These are phyloP conservation scores for Cheirogaleus medius DNA, from an alignment of 2,113 vertebrate genomes.

Conservation along the genomic window DNA sequence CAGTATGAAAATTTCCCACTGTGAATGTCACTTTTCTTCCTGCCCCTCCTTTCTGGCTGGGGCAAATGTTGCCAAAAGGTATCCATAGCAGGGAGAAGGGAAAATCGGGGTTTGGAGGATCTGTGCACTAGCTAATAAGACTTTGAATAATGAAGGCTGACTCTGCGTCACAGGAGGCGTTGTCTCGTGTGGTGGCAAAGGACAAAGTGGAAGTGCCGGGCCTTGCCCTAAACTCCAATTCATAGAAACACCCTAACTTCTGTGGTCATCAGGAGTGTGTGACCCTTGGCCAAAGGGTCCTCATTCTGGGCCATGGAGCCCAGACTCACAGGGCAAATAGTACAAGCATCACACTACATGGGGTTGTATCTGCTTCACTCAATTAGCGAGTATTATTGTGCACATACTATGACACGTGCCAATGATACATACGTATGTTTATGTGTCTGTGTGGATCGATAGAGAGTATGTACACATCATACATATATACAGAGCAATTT, in stretches of 20 bases:
- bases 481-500: not conserved
- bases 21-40: not conserved
- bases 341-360: not conserved
- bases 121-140: not conserved
- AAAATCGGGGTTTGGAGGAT: not conserved
- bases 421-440: not conserved
- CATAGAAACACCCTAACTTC: not conserved
- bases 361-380: not conserved
- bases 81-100: not conserved
- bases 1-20: constrained; percentile 27
- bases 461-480: not conserved
- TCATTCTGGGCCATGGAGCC: not conserved
- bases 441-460: not conserved
- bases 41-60: not conserved
- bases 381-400: not conserved
- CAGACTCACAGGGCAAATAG: not conserved
- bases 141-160: not conserved
- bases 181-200: not conserved
- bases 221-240: not conserved
- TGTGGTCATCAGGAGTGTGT: not conserved
- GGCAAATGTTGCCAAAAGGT: not conserved
- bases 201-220: not conserved
- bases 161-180: not conserved
- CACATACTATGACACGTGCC: not conserved
- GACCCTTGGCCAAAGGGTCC: not conserved